These are phyloP conservation scores for Conus betulinus DNA, from an alignment of 1,140 invertebrate genomes.

Conservation along the genomic window DNA sequence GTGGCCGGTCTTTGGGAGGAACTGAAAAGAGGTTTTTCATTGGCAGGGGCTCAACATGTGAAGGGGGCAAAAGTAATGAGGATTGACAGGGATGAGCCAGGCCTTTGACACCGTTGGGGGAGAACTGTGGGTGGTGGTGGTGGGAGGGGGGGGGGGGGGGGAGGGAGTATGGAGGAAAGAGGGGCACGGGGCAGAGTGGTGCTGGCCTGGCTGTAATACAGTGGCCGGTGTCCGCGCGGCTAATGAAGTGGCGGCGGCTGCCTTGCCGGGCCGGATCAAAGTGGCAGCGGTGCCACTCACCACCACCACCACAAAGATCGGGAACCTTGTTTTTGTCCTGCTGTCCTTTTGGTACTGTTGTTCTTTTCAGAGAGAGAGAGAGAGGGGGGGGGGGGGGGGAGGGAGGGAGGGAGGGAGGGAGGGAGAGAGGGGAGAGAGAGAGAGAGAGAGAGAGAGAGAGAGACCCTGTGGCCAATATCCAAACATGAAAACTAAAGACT, in stretches of 20 bases:
- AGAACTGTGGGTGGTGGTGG: too few species aligned
- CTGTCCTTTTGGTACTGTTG: not conserved
- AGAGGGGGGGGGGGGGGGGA: too few species aligned
- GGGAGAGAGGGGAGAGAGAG: not conserved
- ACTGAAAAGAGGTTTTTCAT: constrained; percentile 18
- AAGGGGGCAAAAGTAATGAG: constrained; percentile 38
- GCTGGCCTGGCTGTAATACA: constrained; percentile 2
- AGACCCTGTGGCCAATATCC: too few species aligned
- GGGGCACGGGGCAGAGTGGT: not conserved
- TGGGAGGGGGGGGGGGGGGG: too few species aligned
- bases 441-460: too few species aligned
- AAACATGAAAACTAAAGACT: too few species aligned
- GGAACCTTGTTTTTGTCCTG: not conserved
- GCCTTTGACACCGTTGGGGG: not conserved
- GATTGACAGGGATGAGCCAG: constrained; percentile 33
- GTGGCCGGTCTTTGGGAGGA: not conserved
- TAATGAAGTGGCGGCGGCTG: constrained; percentile 7
- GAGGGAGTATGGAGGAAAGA: too few species aligned
- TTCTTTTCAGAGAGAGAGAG: too few species aligned
- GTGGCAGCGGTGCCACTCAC: not conserved
- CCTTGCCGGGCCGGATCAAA: not conserved
- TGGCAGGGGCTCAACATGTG: constrained; percentile 18
- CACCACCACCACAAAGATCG: not conserved
- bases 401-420: too few species aligned
- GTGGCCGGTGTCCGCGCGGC: not conserved